Percentiles rank a stretch among this genome's conserved stretches.
Evolutionary conservation across 1,140 invertebrate genomes (phyloP).

Genomic region (Trichogramma pretiosum): DNA sequence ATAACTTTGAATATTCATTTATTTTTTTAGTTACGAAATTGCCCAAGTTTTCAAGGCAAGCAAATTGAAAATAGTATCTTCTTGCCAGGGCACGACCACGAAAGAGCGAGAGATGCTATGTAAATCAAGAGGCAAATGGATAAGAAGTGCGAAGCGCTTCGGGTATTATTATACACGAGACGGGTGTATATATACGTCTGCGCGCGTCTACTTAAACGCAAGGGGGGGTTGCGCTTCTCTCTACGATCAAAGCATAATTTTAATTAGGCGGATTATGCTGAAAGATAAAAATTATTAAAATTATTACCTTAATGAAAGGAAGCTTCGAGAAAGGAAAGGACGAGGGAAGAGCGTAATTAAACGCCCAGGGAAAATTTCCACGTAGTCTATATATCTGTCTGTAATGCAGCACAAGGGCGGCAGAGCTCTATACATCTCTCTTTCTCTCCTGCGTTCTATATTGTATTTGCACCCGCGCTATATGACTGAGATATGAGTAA

Average conservation of each 20-base stretch:
- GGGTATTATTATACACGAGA: too few relatives aligned
- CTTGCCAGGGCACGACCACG: too few relatives aligned
- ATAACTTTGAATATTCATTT: too few relatives aligned
- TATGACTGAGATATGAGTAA: too few relatives aligned
- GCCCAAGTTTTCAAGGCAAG: too few relatives aligned
- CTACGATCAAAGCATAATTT: constrained; percentile 46
- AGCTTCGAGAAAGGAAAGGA: constrained; percentile 31
- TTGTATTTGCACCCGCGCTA: too few relatives aligned
- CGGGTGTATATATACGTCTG: not conserved
- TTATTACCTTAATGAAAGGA: constrained; percentile 49
- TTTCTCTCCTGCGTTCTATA: not conserved
- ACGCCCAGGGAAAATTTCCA: constrained; percentile 36
- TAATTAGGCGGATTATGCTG: constrained; percentile 46
- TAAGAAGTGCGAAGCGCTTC: not conserved
- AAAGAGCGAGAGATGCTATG: too few relatives aligned
- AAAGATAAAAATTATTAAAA: constrained; percentile 50
- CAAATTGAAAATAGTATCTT: too few relatives aligned
- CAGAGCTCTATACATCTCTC: not conserved
- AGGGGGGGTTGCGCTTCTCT: not conserved
- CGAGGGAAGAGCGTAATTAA: constrained; percentile 45
- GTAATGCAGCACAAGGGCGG: too few relatives aligned
- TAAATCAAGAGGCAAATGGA: not conserved
- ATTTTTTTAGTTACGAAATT: too few relatives aligned
- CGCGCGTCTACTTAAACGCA: not conserved
- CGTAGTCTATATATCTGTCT: constrained; percentile 5